phyloP scores from a whole-genome alignment of 2,888 invertebrate genomes.

The Boloria selene region DNA sequence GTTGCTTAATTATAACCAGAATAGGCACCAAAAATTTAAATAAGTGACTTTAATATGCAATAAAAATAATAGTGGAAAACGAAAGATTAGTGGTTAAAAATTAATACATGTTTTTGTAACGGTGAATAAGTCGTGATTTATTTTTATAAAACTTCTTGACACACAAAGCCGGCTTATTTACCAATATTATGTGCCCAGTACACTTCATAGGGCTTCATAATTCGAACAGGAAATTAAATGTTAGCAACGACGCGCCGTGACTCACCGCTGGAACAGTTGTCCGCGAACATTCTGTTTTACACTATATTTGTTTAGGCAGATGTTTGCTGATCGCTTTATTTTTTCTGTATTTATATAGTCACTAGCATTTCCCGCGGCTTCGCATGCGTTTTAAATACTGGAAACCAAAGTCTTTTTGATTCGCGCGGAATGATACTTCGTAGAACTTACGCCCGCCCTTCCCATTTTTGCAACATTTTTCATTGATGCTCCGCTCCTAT shows the following conservation, averaged over 20 bases:
- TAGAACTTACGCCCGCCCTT: too few species aligned
- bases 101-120: not conserved
- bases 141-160: not conserved
- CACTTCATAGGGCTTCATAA: conserved; percentile 22
- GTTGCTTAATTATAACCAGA: too few species aligned
- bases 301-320: not conserved
- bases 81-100: too few species aligned
- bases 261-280: conserved; percentile 25
- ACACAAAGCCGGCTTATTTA: not conserved
- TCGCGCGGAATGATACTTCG: too few species aligned
- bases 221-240: conserved; percentile 35
- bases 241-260: conserved; percentile 29
- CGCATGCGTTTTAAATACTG: too few species aligned
- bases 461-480: too few species aligned
- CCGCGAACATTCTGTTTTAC: conserved; percentile 14
- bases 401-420: too few species aligned
- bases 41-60: too few species aligned
- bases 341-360: not conserved
- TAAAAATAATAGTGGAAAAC: too few species aligned
- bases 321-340: conserved; percentile 1
- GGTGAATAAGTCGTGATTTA: not conserved
- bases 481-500: too few species aligned
- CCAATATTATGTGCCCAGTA: conserved; percentile 2
- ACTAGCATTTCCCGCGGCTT: too few species aligned
- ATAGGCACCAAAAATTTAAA: too few species aligned